phyloP scores from a whole-genome alignment of 2,797 vertebrate species.

The Premnoplex brunnescens region DNA sequence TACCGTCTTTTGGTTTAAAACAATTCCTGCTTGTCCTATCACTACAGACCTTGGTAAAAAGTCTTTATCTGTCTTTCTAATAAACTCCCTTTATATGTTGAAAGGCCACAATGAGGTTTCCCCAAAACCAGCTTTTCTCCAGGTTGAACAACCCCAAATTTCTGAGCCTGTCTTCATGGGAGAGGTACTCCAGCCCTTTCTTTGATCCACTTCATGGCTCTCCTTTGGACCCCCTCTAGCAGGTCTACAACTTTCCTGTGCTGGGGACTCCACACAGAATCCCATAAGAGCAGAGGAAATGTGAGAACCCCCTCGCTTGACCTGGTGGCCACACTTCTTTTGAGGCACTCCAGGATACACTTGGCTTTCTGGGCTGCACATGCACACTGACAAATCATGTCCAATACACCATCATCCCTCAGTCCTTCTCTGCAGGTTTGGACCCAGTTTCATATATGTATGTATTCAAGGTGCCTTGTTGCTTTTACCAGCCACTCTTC shows the following conservation, averaged over 20 bases:
- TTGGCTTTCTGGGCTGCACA: neutral
- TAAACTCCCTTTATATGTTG: neutral
- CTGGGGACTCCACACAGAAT: neutral
- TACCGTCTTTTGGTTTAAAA: neutral
- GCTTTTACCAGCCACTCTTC: neutral
- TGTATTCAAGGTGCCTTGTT: neutral
- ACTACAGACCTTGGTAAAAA: neutral
- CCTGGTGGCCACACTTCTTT: neutral
- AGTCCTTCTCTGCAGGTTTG: neutral
- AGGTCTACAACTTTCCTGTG: neutral
- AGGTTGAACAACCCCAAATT: neutral
- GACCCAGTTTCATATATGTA: neutral
- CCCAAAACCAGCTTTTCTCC: neutral
- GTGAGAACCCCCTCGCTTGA: neutral
- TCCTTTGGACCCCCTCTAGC: neutral
- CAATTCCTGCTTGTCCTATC: neutral
- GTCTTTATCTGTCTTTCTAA: neutral
- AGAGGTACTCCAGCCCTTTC: neutral
- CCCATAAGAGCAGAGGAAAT: neutral
- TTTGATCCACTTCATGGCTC: neutral
- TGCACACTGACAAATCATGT: neutral
- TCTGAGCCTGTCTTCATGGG: neutral
- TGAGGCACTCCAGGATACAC: neutral
- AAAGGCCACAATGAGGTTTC: neutral
- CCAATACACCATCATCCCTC: neutral